Conservation (phyloP, 2,113 vertebrate genomes). For the Girardinichthys multiradiatus region DNA sequence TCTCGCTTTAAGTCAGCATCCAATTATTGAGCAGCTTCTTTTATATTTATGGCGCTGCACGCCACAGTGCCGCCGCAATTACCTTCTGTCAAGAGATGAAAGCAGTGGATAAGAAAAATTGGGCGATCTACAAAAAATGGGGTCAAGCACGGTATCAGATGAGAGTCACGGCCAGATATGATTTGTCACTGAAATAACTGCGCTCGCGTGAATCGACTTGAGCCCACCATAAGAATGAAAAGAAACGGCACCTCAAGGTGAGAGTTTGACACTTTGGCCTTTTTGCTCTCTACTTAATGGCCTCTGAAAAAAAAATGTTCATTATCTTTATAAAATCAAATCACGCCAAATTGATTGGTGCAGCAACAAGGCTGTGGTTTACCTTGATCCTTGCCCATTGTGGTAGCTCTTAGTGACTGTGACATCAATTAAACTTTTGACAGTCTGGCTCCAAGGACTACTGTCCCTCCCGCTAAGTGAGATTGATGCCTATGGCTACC, state of each 20-base stretch:
- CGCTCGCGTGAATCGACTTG: slow-evolving; percentile 61
- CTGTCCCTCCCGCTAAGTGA: slow-evolving; percentile 70
- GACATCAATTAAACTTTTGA: slow-evolving; percentile 75
- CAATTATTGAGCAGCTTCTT: slow-evolving; percentile 54
- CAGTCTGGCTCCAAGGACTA: slow-evolving; percentile 66
- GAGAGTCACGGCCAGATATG: slow-evolving; percentile 51
- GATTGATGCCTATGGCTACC: slow-evolving; percentile 70
- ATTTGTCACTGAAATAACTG: slow-evolving; percentile 67
- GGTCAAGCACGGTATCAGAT: slow-evolving; percentile 65
- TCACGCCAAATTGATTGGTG: slow-evolving; percentile 59
- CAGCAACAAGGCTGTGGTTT: slow-evolving; percentile 38
- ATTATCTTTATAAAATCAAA: slow-evolving; percentile 66
- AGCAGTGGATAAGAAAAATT: slow-evolving; percentile 52
- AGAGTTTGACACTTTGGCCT: slow-evolving; percentile 54
- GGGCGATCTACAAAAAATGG: slow-evolving; percentile 62
- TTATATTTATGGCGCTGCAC: slow-evolving; percentile 43
- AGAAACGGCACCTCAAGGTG: slow-evolving; percentile 63
- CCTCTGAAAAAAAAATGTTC: slow-evolving; percentile 58
- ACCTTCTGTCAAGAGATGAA: slow-evolving; percentile 48
- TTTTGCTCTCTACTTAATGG: slow-evolving; percentile 36
- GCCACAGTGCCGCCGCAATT: slow-evolving; percentile 47
- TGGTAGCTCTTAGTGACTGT: slow-evolving; percentile 64
- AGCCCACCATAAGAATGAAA: slow-evolving; percentile 54
- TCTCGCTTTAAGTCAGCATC: slow-evolving; percentile 38
- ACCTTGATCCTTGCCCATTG: slow-evolving; percentile 56